Conservation (phyloP, 2,797 vertebrate species). For the Kryptolebias ocellatus region DNA sequence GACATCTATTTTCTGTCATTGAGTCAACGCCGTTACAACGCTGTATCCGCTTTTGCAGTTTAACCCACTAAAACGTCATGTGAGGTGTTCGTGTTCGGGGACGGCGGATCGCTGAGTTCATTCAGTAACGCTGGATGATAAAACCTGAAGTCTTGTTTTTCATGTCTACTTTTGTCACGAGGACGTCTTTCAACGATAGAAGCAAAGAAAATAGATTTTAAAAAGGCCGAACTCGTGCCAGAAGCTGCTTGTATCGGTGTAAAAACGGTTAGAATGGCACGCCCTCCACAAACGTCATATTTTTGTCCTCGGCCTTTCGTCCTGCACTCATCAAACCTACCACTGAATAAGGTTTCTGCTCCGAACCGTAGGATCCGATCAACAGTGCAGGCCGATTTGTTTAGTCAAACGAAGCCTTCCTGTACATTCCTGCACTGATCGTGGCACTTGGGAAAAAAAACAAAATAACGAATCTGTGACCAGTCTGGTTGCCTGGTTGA, state of each 20-base stretch:
- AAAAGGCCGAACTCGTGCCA: no score
- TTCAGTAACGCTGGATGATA: constrained; percentile 42
- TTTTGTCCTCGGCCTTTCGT: constrained; percentile 7
- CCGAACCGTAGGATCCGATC: constrained; percentile 16
- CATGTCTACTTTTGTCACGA: neutral
- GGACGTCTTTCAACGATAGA: no score
- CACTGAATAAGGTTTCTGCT: constrained; percentile 19
- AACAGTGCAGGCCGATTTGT: constrained; percentile 20
- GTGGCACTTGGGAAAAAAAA: constrained; percentile 60
- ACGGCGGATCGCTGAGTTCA: constrained; percentile 47
- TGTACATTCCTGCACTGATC: constrained; percentile 61
- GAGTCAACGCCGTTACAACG: constrained; percentile 77
- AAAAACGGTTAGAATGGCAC: neutral
- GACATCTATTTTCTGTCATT: constrained; percentile 81
- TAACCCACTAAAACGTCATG: constrained; percentile 70
- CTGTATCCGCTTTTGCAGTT: constrained; percentile 72
- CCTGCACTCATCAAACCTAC: constrained; percentile 20
- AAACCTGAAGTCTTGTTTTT: constrained; percentile 3
- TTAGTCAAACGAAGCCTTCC: constrained; percentile 46
- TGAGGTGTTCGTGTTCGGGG: constrained; percentile 61
- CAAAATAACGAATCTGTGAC: constrained; percentile 30
- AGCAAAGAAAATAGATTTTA: neutral
- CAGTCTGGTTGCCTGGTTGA: constrained; percentile 39
- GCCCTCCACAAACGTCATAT: no score
- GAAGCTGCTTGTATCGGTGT: neutral